These are phyloP conservation scores for Drosophila greeni DNA, from an alignment of 2,888 invertebrate species.

Conservation along the genomic window DNA sequence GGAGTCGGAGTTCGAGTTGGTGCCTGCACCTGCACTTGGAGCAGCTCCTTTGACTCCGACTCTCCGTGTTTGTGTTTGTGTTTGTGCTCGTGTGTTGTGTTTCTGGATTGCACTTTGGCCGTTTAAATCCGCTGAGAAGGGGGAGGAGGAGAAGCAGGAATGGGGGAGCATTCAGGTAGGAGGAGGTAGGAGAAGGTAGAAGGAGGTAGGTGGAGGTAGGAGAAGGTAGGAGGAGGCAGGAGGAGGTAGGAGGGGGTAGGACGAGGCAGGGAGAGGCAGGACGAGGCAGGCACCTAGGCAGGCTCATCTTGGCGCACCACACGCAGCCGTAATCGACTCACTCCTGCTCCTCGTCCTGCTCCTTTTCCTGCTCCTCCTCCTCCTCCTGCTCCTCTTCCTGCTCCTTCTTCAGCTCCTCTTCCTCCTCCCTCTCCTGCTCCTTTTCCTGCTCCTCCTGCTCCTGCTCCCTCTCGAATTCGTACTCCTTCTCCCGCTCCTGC, in stretches of 20 bases:
- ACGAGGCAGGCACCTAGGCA: conserved; percentile 44
- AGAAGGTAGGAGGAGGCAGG: no score
- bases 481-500: no score
- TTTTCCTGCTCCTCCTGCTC: conserved; percentile 8
- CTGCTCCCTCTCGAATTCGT: conserved; percentile 11
- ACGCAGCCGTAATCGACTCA: conserved; percentile 56
- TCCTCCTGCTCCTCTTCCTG: conserved; percentile 4
- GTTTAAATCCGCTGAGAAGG: conserved; percentile 59
- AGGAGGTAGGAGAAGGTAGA: no score
- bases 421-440: background rate
- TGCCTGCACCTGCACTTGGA: conserved; percentile 1
- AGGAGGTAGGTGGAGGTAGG: no score
- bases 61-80: conserved; percentile 22
- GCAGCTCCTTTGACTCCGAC: conserved; percentile 11
- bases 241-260: no score
- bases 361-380: conserved; percentile 5
- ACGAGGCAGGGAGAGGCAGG: no score
- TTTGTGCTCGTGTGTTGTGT: conserved; percentile 37
- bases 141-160: conserved; percentile 27
- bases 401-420: background rate
- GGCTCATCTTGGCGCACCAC: conserved; percentile 68
- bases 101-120: conserved; percentile 60
- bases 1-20: background rate
- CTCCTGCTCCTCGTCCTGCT: conserved; percentile 13
- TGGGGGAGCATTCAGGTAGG: conserved; percentile 48